A percentile compares a stretch with the other conserved stretches of the same genome.
Conservation (phyloP, 2,113 vertebrate genomes). For the Potamarius usumacintae region DNA sequence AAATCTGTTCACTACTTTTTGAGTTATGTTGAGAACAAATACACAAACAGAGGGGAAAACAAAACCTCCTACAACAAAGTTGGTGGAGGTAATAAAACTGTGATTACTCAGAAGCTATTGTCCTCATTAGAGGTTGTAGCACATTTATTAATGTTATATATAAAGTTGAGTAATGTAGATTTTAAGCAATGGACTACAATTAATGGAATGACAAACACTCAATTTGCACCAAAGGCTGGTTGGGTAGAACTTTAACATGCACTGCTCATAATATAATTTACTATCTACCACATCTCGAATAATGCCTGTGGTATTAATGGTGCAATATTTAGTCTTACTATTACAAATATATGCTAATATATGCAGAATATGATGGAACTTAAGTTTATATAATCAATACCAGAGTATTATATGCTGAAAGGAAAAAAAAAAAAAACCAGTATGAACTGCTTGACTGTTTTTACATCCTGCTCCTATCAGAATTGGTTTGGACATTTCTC, state of each 20-base stretch:
- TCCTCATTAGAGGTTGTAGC: background rate
- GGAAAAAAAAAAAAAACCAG: background rate
- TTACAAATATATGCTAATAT: background rate
- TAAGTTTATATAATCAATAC: background rate
- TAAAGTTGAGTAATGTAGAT: background rate
- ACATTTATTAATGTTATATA: background rate
- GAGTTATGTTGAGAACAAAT: too few relatives aligned
- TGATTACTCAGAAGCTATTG: background rate
- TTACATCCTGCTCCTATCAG: background rate
- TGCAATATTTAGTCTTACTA: background rate
- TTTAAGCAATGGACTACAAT: background rate
- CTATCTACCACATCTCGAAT: background rate
- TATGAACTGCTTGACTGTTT: background rate
- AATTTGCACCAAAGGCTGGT: background rate
- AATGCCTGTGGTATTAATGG: background rate
- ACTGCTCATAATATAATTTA: background rate
- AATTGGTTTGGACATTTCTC: background rate
- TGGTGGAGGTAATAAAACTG: background rate
- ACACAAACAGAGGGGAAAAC: too few relatives aligned
- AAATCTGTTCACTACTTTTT: too few relatives aligned
- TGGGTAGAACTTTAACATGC: background rate
- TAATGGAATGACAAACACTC: background rate
- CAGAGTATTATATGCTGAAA: background rate
- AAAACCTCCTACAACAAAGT: too few relatives aligned
- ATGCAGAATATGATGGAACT: constrained; percentile 5